phyloP scores from a whole-genome alignment of 1,140 invertebrate species.

The Plectrocnemia conspersa region DNA sequence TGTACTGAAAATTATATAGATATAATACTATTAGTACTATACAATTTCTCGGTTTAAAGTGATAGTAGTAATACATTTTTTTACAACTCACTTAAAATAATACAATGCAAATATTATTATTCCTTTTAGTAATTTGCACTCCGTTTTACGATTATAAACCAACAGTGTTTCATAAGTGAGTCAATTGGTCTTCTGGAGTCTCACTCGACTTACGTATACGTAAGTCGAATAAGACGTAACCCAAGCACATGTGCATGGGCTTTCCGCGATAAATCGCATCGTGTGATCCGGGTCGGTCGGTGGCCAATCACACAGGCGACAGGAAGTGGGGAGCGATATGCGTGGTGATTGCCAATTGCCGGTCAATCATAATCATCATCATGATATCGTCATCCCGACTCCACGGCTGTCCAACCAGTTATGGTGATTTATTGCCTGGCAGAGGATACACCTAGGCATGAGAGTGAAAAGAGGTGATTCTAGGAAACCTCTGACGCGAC shows the following conservation, averaged over 20 bases:
- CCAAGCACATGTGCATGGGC: no score
- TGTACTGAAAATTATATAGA: no score
- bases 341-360: constrained; percentile 26
- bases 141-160: not conserved
- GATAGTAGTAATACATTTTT: no score
- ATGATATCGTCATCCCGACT: constrained; percentile 3
- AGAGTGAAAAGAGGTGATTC: no score
- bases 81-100: no score
- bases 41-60: no score
- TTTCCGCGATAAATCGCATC: constrained; percentile 5
- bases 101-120: not conserved
- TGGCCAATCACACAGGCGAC: constrained; percentile 14
- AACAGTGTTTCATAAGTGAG: not conserved
- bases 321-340: constrained; percentile 22
- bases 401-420: constrained; percentile 2
- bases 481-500: no score
- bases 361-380: constrained; percentile 17
- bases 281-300: constrained; percentile 17
- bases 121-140: no score
- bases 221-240: no score
- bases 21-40: no score
- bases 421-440: constrained; percentile 11
- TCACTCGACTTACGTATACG: no score
- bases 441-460: constrained; percentile 1
- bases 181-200: not conserved